Conservation (phyloP, 2,888 invertebrate genomes). For the Apoda limacodes region DNA sequence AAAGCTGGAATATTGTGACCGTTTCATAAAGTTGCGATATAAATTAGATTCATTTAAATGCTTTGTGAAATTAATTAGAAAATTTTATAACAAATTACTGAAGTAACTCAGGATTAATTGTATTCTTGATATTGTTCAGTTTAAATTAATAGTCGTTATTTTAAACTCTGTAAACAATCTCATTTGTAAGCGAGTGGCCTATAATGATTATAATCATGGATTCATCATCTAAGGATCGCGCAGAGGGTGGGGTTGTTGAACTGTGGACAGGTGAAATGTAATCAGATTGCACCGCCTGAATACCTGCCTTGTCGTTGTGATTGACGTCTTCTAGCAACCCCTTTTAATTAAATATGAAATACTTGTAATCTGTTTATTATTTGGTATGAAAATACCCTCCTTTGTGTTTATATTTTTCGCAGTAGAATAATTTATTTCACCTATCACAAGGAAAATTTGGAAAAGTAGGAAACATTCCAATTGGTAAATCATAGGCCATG, state of each 20-base stretch:
- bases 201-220: constrained; percentile 16
- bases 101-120: constrained; percentile 5
- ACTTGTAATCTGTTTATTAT: constrained; percentile 6
- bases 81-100: constrained; percentile 24
- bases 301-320: constrained; percentile 38
- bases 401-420: too few species aligned
- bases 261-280: constrained; percentile 44
- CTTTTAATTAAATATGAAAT: constrained; percentile 42
- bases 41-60: background rate
- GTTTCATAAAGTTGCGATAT: too few species aligned
- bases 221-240: constrained; percentile 16
- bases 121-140: background rate
- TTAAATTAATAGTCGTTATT: background rate
- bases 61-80: constrained; percentile 20
- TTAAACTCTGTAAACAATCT: background rate
- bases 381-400: too few species aligned
- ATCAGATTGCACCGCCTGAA: constrained; percentile 46
- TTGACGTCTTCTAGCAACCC: constrained; percentile 37
- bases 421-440: too few species aligned
- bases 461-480: too few species aligned
- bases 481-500: too few species aligned
- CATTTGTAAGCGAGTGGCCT: constrained; percentile 10
- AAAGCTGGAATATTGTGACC: too few species aligned
- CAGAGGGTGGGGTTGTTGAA: too few species aligned
- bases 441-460: too few species aligned